A percentile compares a stretch with the other conserved stretches of the same genome.
These are phyloP conservation scores for Pseudachorutes palmiensis DNA, from an alignment of 1,140 invertebrate genomes.

Conservation along the genomic window DNA sequence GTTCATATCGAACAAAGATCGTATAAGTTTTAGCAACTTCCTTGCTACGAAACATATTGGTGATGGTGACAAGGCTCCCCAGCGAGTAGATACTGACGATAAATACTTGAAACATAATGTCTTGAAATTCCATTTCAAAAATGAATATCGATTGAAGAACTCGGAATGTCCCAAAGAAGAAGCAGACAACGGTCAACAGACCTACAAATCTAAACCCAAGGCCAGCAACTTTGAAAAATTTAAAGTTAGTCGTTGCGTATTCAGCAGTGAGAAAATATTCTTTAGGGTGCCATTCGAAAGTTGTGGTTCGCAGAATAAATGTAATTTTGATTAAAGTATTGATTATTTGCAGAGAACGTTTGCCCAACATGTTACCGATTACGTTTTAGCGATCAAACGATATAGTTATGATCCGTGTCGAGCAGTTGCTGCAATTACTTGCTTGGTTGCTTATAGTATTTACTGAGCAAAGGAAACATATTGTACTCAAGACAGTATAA, in stretches of 20 bases:
- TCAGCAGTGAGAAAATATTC: background rate
- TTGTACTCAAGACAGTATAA: background rate
- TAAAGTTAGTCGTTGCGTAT: background rate
- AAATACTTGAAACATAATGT: background rate
- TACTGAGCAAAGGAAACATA: background rate
- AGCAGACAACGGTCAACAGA: background rate
- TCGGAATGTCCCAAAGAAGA: background rate
- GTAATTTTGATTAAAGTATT: background rate
- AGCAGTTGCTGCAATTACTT: too few species aligned
- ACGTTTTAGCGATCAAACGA: too few species aligned
- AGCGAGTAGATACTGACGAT: background rate
- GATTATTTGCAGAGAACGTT: background rate
- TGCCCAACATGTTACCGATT: conserved; percentile 1
- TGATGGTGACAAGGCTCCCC: background rate
- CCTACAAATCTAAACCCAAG: background rate
- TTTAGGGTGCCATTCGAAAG: background rate
- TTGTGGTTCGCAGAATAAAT: background rate
- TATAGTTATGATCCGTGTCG: too few species aligned
- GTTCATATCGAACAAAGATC: background rate
- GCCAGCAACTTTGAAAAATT: background rate
- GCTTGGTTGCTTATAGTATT: too few species aligned
- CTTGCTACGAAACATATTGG: background rate
- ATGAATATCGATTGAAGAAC: background rate
- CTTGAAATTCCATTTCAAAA: background rate
- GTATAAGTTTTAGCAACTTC: background rate